Percentiles rank a stretch among this genome's conserved stretches.
These are phyloP conservation scores for Tricholaema leucomelas DNA, from an alignment of 2,113 vertebrate genomes.

Conservation along the genomic window DNA sequence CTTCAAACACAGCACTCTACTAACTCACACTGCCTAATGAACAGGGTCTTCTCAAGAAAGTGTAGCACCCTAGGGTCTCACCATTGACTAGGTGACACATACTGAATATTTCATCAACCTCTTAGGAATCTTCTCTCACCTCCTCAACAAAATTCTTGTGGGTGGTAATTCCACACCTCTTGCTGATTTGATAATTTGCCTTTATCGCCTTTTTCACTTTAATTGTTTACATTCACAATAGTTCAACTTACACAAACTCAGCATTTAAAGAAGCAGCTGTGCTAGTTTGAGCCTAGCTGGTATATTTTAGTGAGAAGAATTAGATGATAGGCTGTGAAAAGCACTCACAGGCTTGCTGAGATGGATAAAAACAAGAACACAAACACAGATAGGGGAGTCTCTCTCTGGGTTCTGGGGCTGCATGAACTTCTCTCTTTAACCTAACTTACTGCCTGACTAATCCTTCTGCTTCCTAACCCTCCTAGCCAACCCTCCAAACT, in stretches of 20 bases:
- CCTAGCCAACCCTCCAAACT: too few relatives aligned
- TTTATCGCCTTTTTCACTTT: background rate
- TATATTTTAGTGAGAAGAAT: too few relatives aligned
- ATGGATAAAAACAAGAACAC: too few relatives aligned
- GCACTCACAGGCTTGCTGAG: too few relatives aligned
- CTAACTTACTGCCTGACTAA: too few relatives aligned
- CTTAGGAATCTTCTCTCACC: background rate
- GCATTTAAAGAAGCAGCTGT: background rate
- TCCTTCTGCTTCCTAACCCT: too few relatives aligned
- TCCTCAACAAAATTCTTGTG: too few relatives aligned
- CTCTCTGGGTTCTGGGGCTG: too few relatives aligned
- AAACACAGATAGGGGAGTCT: too few relatives aligned
- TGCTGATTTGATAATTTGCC: background rate
- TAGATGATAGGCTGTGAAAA: too few relatives aligned
- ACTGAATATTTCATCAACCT: background rate
- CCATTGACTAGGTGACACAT: background rate
- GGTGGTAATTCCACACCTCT: background rate
- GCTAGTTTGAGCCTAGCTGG: too few relatives aligned
- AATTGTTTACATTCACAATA: background rate
- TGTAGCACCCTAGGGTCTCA: background rate
- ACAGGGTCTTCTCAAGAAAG: fast-evolving
- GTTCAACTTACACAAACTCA: background rate
- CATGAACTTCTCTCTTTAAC: too few relatives aligned
- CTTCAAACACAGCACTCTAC: background rate
- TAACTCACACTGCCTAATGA: background rate